Evolutionary conservation across 2,797 vertebrate species (phyloP), one percentile per base, ranked within the genome.

Genomic region (Gambusia yucatana): DNA sequence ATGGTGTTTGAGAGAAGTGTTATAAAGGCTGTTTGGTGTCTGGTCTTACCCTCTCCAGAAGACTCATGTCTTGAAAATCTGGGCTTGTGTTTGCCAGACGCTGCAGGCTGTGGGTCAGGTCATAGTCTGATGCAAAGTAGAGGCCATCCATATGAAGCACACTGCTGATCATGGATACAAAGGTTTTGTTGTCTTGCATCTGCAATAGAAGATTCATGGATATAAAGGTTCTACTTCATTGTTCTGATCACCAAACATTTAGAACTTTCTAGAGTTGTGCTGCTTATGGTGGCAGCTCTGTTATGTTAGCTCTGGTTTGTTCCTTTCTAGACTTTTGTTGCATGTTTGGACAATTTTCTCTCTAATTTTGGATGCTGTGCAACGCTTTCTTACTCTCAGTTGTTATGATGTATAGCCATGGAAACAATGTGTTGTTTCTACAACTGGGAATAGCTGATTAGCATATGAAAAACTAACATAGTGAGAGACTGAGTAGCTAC

Each of bases 131-230:
- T n/a, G 97, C 96, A 86, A 98, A 99, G 94, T 97, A 99, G 94
- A 98, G 98, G 33, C 97, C 97, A 1, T 99, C 98, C 72, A 97
- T 96, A 0, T 94, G 96, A 82, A 99, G 95, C 78, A 98, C 95
- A 16, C 93, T 95, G 92, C 95, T 98, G 86, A 99, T 94, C 98
- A 99, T 99, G 28, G 96, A 94, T 84, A 99, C 89, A 93, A 98
- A 98, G 1, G 96, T 93, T 91, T 99, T 99, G 87, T 99, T 98
- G 94, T 99, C 98, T 89, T 98, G 97, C 93, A 98, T 97, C 98
- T 99, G 93, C 70, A 89, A 87, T 55, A 52, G 17, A 52, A 72
- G 28, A 59, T 22, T 20, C 30, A 65, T 30, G 10, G 8, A 79
- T 33, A 20, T 63, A 33, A 63, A 33, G 6, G 61, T 17, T 36